Conservation (phyloP, 2,888 invertebrate species). For the Oscheius onirici region DNA sequence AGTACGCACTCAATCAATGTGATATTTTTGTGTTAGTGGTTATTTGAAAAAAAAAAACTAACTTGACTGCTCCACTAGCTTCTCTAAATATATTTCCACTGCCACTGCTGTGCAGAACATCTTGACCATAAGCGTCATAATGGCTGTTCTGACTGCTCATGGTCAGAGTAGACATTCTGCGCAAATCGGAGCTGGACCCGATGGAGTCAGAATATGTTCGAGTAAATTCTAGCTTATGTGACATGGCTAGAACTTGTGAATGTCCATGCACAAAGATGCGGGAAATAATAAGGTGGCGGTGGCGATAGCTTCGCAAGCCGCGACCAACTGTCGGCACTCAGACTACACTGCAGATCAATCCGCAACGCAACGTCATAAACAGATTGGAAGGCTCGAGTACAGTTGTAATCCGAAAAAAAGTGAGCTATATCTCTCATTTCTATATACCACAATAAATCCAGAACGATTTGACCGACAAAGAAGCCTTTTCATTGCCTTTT, state of each 20-base stretch:
- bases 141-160: constrained; percentile 47
- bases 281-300: constrained; percentile 32
- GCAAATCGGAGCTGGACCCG: constrained; percentile 21
- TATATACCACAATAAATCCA: neutral
- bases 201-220: constrained; percentile 26
- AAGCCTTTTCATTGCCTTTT: neutral
- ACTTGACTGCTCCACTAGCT: constrained; percentile 14
- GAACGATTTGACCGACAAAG: neutral
- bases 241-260: neutral
- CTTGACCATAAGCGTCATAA: constrained; percentile 36
- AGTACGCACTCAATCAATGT: neutral
- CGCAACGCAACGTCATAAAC: constrained; percentile 33
- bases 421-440: neutral
- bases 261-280: constrained; percentile 29
- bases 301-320: constrained; percentile 30
- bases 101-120: constrained; percentile 42
- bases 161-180: constrained; percentile 34
- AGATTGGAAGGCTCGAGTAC: constrained; percentile 27
- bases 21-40: neutral
- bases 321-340: constrained; percentile 33
- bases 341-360: constrained; percentile 35
- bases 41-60: neutral
- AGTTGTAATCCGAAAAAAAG: constrained; percentile 3
- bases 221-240: constrained; percentile 4
- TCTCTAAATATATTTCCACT: constrained; percentile 50